Percentiles rank a stretch among this genome's conserved stretches.
These are phyloP conservation scores for Neria commutata DNA, from an alignment of 2,888 invertebrate genomes.

Conservation along the genomic window DNA sequence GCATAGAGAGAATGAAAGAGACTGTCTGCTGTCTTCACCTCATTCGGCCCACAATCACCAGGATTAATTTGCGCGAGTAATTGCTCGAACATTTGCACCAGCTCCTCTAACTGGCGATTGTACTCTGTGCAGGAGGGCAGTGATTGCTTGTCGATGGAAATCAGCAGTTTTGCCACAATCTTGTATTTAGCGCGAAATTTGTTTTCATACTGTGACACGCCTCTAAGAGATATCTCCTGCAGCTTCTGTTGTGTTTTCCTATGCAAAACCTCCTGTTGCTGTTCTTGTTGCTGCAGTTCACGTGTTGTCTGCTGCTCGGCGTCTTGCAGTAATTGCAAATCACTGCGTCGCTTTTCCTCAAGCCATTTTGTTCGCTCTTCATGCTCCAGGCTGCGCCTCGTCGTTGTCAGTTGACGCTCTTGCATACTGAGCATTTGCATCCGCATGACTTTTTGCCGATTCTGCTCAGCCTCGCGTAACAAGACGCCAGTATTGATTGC, in stretches of 20 bases:
- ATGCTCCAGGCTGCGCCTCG: slow-evolving; percentile 17
- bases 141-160: slow-evolving; percentile 59
- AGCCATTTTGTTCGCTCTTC: slow-evolving; percentile 33
- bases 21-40: slow-evolving; percentile 66
- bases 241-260: slow-evolving; percentile 45
- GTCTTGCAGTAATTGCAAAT: slow-evolving; percentile 40
- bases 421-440: slow-evolving; percentile 28
- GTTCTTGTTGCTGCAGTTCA: slow-evolving; percentile 41
- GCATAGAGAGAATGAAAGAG: slow-evolving; percentile 63
- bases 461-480: slow-evolving; percentile 25
- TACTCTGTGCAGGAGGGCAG: slow-evolving; percentile 50
- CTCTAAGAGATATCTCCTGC: slow-evolving; percentile 61
- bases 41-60: slow-evolving; percentile 63
- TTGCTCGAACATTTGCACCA: slow-evolving; percentile 50
- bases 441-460: slow-evolving; percentile 20
- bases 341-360: slow-evolving; percentile 35
- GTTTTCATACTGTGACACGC: slow-evolving; percentile 66
- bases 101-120: slow-evolving; percentile 59
- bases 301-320: slow-evolving; percentile 45
- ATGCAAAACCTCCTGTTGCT: slow-evolving; percentile 40
- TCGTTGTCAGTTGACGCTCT: background rate
- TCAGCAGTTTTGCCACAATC: slow-evolving; percentile 64
- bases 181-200: slow-evolving; percentile 67
- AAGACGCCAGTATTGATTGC: slow-evolving; percentile 24
- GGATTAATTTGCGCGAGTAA: slow-evolving; percentile 49